A percentile compares a stretch with the other conserved stretches of the same genome.
Evolutionary conservation across 2,113 vertebrate species (phyloP).

Genomic region (Anarrhichthys ocellatus): DNA sequence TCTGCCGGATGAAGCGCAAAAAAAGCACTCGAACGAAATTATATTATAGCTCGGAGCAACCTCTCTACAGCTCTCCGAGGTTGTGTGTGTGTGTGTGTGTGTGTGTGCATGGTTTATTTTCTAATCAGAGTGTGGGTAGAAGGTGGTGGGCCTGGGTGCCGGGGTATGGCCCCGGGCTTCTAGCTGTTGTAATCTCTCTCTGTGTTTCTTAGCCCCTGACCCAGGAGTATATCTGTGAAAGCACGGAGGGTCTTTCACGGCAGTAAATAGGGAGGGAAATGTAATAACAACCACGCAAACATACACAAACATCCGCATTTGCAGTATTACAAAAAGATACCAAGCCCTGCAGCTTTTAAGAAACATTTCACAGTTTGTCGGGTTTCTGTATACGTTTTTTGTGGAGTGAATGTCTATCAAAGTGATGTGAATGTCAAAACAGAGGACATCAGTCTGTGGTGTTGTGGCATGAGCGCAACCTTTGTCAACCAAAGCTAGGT

Average conservation of each 20-base stretch:
- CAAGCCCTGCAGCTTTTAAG: constrained; percentile 41
- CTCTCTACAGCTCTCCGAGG: constrained; percentile 53
- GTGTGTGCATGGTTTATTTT: constrained; percentile 73
- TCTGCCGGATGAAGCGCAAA: constrained; percentile 72
- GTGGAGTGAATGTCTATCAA: constrained; percentile 43
- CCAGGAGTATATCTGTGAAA: constrained; percentile 62
- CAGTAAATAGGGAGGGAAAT: constrained; percentile 46
- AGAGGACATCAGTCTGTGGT: constrained; percentile 29
- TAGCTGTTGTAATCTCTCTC: constrained; percentile 65
- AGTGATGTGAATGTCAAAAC: constrained; percentile 54
- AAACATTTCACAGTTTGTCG: constrained; percentile 15
- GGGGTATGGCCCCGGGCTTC: constrained; percentile 63
- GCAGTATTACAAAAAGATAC: constrained; percentile 48
- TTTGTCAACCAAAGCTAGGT: constrained; percentile 45
- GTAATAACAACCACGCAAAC: constrained; percentile 53
- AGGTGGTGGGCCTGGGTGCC: constrained; percentile 55
- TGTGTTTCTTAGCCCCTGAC: constrained; percentile 69
- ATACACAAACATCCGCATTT: constrained; percentile 57
- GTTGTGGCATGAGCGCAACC: constrained; percentile 48
- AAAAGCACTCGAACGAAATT: constrained; percentile 77
- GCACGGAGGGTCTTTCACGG: constrained; percentile 38
- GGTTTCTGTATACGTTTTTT: constrained; percentile 29
- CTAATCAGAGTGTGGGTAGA: constrained; percentile 72
- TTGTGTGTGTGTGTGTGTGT: constrained; percentile 52
- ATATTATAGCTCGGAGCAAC: constrained; percentile 79